Evolutionary conservation across 2,797 vertebrate species (phyloP), one percentile per base, ranked within the genome.

Genomic region (Hippocampus kuda): DNA sequence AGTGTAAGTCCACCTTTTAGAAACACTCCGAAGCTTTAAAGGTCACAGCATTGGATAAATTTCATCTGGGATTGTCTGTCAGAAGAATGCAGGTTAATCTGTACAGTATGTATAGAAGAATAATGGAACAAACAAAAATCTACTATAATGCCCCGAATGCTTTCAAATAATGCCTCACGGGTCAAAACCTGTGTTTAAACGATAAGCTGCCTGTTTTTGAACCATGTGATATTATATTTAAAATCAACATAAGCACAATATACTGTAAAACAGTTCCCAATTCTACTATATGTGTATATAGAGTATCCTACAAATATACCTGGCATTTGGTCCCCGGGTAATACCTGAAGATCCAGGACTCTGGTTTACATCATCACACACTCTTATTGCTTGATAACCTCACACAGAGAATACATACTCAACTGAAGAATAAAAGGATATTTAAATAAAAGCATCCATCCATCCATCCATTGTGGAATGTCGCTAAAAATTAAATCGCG

Each of bases 11-110:
- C 34, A n/a, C 61, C 12, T 63, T 63, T 41, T 63, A 63, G 18
- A 61, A 61, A 38, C 59, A 61, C 59, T 7, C 59, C 9, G 5
- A 63, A 42, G 24, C 38, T 42, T 41, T 10, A 63, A 62, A 63
- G 61, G 34, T 42, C 61, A 63, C 2, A 62, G 61, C 3, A 6
- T 20, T 42, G 61, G 61, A n/a, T 63, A 16, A n/a, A 42, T 63
- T 63, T 22, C 61, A 63, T 41, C 30, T 62, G 60, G 60, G 60
- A 62, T 61, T 62, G 18, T 62, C 60, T 62, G 60, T 60, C 27
- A 34, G 5, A 34, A 34, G 57, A 60, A 60, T 60, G 9, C 60
- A 41, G 59, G 16, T 62, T 62, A 38, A 62, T 38, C 60, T 62
- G 34, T 34, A 34, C 34, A 38, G 60, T 38, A 62, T 62, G 9